Conservation (phyloP, 2,113 vertebrate species). For the Ailuropoda melanoleuca region DNA sequence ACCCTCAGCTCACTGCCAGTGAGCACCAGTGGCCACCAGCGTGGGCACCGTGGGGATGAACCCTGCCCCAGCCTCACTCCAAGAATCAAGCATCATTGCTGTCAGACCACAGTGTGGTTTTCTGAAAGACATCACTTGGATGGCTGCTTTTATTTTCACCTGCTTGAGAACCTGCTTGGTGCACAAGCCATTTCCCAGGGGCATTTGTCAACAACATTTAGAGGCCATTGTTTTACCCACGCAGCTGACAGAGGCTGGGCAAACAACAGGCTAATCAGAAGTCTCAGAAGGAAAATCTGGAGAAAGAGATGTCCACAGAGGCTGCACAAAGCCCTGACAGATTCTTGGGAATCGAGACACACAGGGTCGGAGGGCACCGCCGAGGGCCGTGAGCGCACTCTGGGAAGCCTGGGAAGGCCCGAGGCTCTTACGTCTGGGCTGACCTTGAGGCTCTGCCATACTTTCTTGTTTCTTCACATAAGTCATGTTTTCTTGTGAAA, state of each 20-base stretch:
- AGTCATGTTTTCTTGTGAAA: not conserved
- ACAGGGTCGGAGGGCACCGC: rapidly evolving
- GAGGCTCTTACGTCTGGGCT: not conserved
- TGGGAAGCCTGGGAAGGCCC: not conserved
- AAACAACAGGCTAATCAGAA: not conserved
- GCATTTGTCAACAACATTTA: not conserved
- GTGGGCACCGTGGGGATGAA: not conserved
- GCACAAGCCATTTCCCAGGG: not conserved
- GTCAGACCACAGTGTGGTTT: too few relatives aligned
- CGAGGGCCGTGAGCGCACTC: rapidly evolving
- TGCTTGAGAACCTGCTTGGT: not conserved
- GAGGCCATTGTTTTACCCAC: not conserved
- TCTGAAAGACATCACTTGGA: not conserved
- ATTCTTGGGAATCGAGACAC: not conserved
- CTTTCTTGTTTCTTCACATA: not conserved
- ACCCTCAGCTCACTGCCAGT: rapidly evolving
- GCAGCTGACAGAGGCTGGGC: not conserved
- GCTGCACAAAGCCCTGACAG: not conserved
- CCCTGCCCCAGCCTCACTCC: too few relatives aligned
- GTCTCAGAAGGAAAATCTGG: not conserved
- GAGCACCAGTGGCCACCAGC: rapidly evolving
- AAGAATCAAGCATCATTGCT: not conserved
- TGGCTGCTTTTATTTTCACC: not conserved
- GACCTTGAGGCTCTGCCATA: too few relatives aligned
- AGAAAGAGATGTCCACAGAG: not conserved